Percentiles rank a stretch among this genome's conserved stretches.
These are phyloP conservation scores for Microcebus griseorufus DNA, from an alignment of 2,113 vertebrate genomes.

Conservation along the genomic window DNA sequence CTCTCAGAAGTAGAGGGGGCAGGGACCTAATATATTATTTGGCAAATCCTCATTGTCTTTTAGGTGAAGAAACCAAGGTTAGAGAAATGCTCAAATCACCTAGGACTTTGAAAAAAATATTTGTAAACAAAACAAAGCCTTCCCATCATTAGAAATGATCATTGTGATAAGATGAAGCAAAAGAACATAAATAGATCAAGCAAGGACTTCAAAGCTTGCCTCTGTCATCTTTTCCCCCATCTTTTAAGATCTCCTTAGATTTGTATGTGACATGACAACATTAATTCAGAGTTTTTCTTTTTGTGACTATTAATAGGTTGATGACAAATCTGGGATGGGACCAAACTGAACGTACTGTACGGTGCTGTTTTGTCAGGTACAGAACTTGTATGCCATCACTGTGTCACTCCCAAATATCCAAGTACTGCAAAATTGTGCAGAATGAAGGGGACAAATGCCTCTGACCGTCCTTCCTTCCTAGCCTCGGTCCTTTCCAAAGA, in stretches of 20 bases:
- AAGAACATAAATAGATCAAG: no score
- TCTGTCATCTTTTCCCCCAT: not conserved
- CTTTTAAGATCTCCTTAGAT: not conserved
- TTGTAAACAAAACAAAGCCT: not conserved
- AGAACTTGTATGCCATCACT: not conserved
- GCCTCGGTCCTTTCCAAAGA: not conserved
- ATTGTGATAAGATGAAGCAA: not conserved
- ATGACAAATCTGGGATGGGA: not conserved
- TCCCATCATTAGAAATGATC: not conserved
- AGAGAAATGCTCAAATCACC: not conserved
- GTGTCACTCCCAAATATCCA: not conserved
- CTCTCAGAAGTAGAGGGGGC: not conserved
- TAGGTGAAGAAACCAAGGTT: not conserved
- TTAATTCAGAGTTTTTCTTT: not conserved
- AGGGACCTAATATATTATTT: not conserved
- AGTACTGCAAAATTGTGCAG: not conserved
- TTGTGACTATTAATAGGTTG: not conserved
- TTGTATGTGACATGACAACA: not conserved
- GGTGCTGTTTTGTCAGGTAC: not conserved
- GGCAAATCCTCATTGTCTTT: not conserved
- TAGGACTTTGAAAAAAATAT: not conserved
- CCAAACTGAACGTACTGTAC: no score
- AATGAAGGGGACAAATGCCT: not conserved
- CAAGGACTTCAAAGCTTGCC: not conserved
- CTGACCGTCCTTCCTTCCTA: not conserved